Base-by-base conservation (phyloP, 1,140 invertebrate genomes). In the Meloidogyne exigua region DNA sequence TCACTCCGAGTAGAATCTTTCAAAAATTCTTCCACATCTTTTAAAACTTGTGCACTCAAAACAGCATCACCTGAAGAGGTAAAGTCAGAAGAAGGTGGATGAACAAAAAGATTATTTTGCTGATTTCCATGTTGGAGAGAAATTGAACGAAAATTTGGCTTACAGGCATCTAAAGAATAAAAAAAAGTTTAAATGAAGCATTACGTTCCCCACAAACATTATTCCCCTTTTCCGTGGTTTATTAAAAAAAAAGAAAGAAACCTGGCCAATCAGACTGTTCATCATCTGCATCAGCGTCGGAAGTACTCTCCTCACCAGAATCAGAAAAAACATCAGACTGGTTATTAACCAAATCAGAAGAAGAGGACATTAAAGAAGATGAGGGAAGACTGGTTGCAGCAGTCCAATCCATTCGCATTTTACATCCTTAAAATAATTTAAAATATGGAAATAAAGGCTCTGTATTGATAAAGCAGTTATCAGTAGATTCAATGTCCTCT, bases 221-320 rank as follows among this genome's bases (percentile, higher is more conserved):
- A n/a, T n/a, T n/a, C n/a, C n/a, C n/a, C n/a, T n/a, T n/a, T n/a
- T n/a, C n/a, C 28, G 7, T 32, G 2, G 2, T 32, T 32, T 32
- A 32, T 32, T 32, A 3, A 32, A 32, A 32, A 32, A n/a, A n/a
- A 18, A 21, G 13, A 23, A 42, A 66, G 5, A 26, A 72, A 68
- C 63, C 76, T 21, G 76, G 76, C 44, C 72, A 78, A 39, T 78
- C 76, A 9, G 72, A 75, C 68, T 78, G 76, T 32, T 78, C 76
- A 64, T 78, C 76, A 36, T 78, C 76, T 4, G 76, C 76, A 66
- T 78, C 76, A 75, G 65, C 68, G 28, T 78, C 63, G 12, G 63
- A 44, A 18, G 23, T 66, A 28, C 74, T 68, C 21, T 32, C 62
- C 28, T 64, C 63, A 49, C 25, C 25, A 39, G 36, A 76, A 10